phyloP scores from a whole-genome alignment of 2,113 vertebrate species.

The Chamaetylas fuelleborni region DNA sequence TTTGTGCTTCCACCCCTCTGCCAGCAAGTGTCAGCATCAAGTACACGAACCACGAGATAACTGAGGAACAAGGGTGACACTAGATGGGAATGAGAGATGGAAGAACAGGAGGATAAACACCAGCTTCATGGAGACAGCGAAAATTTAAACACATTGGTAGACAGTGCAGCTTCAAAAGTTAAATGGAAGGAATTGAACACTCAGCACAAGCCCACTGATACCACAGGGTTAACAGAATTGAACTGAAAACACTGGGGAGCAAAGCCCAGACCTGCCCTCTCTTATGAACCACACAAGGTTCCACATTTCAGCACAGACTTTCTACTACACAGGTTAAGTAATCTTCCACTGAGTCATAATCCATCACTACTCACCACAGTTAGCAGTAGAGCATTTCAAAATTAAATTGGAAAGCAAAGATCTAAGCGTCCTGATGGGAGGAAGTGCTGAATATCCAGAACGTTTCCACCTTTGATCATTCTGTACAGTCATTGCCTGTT shows the following conservation, averaged over 20 bases:
- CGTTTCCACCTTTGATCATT: too few species aligned
- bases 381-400: not conserved
- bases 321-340: not conserved
- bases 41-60: fast-evolving
- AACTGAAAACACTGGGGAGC: fast-evolving
- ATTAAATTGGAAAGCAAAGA: too few species aligned
- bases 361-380: not conserved
- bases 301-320: not conserved
- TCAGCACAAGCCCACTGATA: too few species aligned
- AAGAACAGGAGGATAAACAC: not conserved
- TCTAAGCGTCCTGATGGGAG: too few species aligned
- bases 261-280: not conserved
- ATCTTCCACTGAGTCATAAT: not conserved
- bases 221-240: too few species aligned
- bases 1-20: not conserved
- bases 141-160: not conserved
- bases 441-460: too few species aligned
- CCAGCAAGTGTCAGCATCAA: not conserved
- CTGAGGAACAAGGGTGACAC: not conserved
- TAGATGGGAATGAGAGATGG: fast-evolving
- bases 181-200: not conserved
- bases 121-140: not conserved
- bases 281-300: not conserved
- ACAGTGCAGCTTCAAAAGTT: not conserved
- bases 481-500: too few species aligned